Evolutionary conservation across 2,113 vertebrate genomes (phyloP).

Genomic region (Craseonycteris thonglongyai): DNA sequence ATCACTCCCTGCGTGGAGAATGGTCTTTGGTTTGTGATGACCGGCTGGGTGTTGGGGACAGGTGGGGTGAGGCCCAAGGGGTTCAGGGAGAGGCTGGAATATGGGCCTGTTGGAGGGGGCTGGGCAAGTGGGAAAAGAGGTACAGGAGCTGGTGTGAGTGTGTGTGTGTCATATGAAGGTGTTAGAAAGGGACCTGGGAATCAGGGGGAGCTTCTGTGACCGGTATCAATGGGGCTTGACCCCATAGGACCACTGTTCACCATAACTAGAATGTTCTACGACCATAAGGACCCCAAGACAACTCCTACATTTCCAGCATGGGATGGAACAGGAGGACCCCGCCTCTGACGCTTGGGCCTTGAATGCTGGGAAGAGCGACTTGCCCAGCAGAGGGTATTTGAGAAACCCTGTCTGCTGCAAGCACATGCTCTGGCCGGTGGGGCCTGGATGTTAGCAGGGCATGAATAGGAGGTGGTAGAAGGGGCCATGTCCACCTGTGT

Average conservation of each 20-base stretch:
- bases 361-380: not conserved
- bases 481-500: not conserved
- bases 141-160: not conserved
- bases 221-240: not conserved
- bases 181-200: not conserved
- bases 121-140: not conserved
- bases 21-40: slow-evolving; percentile 77
- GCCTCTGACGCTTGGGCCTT: not conserved
- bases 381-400: not conserved
- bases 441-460: not conserved
- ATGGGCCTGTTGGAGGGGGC: not conserved
- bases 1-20: slow-evolving; percentile 75
- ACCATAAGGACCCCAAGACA: not conserved
- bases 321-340: not conserved
- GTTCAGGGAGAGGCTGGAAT: too few species aligned
- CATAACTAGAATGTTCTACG: not conserved
- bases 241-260: not conserved
- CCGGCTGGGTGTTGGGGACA: slow-evolving; percentile 34
- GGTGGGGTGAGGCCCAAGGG: not conserved
- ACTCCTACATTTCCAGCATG: not conserved
- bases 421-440: not conserved
- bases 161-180: not conserved
- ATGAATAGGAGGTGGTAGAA: not conserved
- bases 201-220: not conserved
- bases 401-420: not conserved